phyloP scores from a whole-genome alignment of 2,113 vertebrate species.

The Hypomesus transpacificus region DNA sequence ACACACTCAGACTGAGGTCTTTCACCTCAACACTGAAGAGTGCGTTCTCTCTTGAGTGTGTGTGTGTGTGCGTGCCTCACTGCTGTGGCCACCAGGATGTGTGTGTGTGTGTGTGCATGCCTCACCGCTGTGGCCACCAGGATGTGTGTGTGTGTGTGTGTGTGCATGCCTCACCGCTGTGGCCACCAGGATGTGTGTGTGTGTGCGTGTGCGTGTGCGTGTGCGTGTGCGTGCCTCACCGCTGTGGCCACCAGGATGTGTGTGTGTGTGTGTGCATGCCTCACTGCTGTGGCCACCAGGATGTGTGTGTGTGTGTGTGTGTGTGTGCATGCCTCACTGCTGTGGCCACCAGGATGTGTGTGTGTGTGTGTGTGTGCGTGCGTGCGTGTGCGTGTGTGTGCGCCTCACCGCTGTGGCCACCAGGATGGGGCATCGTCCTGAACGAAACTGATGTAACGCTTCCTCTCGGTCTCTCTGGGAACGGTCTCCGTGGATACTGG shows the following conservation, averaged over 20 bases:
- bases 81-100: slow-evolving; percentile 94
- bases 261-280: slow-evolving; percentile 15
- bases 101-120: too few relatives aligned
- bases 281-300: slow-evolving; percentile 95
- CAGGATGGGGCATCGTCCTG: slow-evolving; percentile 93
- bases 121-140: too few relatives aligned
- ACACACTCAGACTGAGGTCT: not conserved
- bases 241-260: slow-evolving; percentile 93
- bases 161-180: too few relatives aligned
- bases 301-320: slow-evolving; percentile 53
- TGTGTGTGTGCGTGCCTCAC: slow-evolving; percentile 67
- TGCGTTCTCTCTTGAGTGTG: too few relatives aligned
- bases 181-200: too few relatives aligned
- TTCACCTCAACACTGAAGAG: not conserved
- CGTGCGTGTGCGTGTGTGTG: not conserved
- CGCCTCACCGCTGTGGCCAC: slow-evolving; percentile 92
- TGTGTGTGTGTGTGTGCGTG: not conserved
- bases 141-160: too few relatives aligned
- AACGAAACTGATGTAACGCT: slow-evolving; percentile 93
- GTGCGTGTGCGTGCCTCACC: slow-evolving; percentile 67
- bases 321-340: slow-evolving; percentile 77
- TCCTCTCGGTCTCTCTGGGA: slow-evolving; percentile 96
- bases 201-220: too few relatives aligned
- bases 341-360: slow-evolving; percentile 88
- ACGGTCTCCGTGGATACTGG: slow-evolving; percentile 96